Evolutionary conservation across 2,888 invertebrate genomes (phyloP), one percentile per base, ranked within the genome.

Genomic region (Orthosia cruda): DNA sequence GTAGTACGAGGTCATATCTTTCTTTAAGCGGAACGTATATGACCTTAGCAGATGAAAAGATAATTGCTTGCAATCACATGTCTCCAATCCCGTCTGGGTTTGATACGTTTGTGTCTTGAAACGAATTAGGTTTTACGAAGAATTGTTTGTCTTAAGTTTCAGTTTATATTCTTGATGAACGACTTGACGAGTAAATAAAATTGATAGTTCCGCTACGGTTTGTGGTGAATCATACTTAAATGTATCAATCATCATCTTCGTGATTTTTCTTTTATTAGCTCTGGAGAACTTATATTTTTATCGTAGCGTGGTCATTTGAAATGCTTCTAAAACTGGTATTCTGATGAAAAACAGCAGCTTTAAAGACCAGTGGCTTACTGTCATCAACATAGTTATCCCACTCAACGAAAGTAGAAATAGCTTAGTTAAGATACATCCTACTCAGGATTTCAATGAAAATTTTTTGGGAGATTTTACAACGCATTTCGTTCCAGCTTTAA

Each of bases 11-110:
- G 95, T 91, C 92, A 91, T 91, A 89, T 91, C 90, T 89, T 89
- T 90, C 89, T 89, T n/a, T 88, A 92, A 94, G 92, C 93, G 92
- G 92, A 93, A 92, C 92, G 90, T 91, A 90, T 92, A 91, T 94
- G 95, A 96, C 96, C 96, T 96, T 95, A 93, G 88, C 91, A 93
- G 95, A 94, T 94, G 89, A 93, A 94, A 94, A 91, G 91, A 93
- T 94, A 95, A 96, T 95, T 95, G 92, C 90, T 85, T 86, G 87
- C 87, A 92, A 91, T 92, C 90, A 90, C 89, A 87, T 89, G 87
- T 88, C 84, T 84, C 74, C 87, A 85, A 87, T 88, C 88, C 88
- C 83, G 87, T 89, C 87, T 91, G 88, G 82, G 86, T 88, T 85
- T 88, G 84, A 84, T 86, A 77, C 70, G 82, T 88, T 84, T 77